Conservation (phyloP, 2,797 vertebrate genomes). For the Sarcoramphus papa region DNA sequence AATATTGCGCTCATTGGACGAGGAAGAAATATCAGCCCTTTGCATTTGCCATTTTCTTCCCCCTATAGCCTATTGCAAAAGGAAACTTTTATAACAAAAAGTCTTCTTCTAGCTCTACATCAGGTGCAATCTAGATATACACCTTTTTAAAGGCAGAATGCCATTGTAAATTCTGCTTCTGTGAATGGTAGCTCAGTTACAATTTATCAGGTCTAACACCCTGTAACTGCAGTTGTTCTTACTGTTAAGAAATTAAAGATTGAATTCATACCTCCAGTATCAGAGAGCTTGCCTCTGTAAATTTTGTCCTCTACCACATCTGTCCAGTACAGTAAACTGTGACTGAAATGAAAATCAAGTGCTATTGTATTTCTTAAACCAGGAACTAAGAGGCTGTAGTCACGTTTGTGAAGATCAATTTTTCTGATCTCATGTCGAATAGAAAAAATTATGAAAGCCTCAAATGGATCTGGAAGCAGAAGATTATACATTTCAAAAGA, state of each 20-base stretch:
- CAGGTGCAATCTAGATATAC: fast-evolving
- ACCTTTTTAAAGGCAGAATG: neutral
- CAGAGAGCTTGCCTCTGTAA: conserved; percentile 93
- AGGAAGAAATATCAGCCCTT: neutral
- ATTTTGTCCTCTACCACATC: conserved; percentile 99
- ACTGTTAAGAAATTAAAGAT: neutral
- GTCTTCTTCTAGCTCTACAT: neutral
- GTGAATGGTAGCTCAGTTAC: neutral
- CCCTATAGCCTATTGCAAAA: neutral
- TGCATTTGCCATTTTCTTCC: neutral
- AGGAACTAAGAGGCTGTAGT: conserved; percentile 95
- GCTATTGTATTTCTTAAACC: conserved; percentile 96
- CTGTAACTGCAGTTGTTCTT: neutral
- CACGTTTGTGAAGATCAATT: conserved; percentile 96
- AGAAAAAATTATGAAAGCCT: conserved; percentile 98
- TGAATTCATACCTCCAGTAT: conserved; percentile 84
- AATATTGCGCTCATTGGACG: neutral
- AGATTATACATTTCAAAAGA: conserved; percentile 26
- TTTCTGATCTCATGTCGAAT: conserved; percentile 98
- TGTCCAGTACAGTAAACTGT: conserved; percentile 96
- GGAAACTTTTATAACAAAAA: neutral
- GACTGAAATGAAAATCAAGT: conserved; percentile 96
- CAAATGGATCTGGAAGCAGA: conserved; percentile 89
- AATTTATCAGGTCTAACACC: neutral
- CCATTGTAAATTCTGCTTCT: neutral